Base-by-base conservation (phyloP, 2,888 invertebrate genomes). In the Lomographa bimaculata region DNA sequence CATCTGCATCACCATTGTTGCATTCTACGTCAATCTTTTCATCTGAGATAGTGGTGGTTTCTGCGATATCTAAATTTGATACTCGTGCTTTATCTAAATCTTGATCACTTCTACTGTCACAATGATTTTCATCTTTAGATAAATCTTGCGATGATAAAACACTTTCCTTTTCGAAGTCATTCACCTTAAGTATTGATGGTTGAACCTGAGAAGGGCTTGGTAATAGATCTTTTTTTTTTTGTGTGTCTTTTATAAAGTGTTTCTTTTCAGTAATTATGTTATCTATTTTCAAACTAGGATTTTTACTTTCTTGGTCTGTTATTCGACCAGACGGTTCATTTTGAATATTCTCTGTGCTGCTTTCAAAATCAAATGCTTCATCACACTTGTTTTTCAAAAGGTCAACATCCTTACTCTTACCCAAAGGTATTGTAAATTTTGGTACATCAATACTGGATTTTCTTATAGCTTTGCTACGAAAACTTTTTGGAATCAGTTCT, bases 401-500 rank as follows among this genome's bases (percentile, higher is more conserved):
- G 6, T 36, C 20, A 11, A 32, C 8, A 18, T 7, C 23, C 10
- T n/a, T n/a, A n/a, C n/a, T n/a, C n/a, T n/a, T n/a, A n/a, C n/a
- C n/a, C n/a, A n/a, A n/a, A n/a, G 38, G 40, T 19, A 32, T 18
- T 17, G 33, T n/a, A 7, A 23, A 7, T 1, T 33, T 16, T 10
- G 45, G 36, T 10, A 18, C n/a, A 4, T 41, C 30, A 0, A 38
- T n/a, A n/a, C n/a, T n/a, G n/a, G n/a, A n/a, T n/a, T 39, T 44
- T 12, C 17, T 20, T 8, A 33, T 9, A 17, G 40, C 16, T 24
- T 26, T 35, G 17, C 35, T 48, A 18, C 18, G 33, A 16, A 17
- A 18, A 18, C 21, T 35, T 42, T 43, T 47, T 19, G 45, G 45
- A 7, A 67, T 27, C 0, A 67, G 40, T 17, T 68, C 67, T 3